Percentiles rank a stretch among this genome's conserved stretches.
phyloP scores from a whole-genome alignment of 2,797 vertebrate species.

The Dromococcyx pavoninus region DNA sequence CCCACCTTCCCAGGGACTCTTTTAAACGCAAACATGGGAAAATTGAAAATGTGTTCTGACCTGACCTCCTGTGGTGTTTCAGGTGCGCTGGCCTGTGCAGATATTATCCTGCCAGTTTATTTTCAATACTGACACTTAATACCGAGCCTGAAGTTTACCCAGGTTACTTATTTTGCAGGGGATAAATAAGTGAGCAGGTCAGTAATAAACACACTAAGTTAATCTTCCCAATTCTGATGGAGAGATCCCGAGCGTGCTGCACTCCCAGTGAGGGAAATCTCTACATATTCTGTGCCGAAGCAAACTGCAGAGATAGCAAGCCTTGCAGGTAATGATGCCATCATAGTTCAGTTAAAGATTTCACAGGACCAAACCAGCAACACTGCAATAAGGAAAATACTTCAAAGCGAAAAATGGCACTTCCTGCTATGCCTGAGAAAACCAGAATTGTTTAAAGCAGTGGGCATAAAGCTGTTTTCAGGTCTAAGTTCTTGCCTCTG shows the following conservation, averaged over 20 bases:
- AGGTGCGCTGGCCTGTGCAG: not conserved
- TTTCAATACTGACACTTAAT: not conserved
- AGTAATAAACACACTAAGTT: not conserved
- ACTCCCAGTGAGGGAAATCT: not conserved
- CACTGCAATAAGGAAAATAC: not conserved
- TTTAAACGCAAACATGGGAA: not conserved
- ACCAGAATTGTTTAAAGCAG: not conserved
- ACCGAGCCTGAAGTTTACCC: too few relatives aligned
- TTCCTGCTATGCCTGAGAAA: rapidly evolving
- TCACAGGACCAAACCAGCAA: not conserved
- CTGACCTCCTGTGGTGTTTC: too few relatives aligned
- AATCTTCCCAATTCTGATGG: rapidly evolving
- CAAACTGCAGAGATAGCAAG: not conserved
- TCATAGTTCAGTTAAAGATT: rapidly evolving
- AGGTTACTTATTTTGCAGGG: not conserved
- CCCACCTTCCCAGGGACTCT: rapidly evolving
- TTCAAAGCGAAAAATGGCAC: not conserved
- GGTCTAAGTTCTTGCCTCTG: not conserved
- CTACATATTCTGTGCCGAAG: not conserved
- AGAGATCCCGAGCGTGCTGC: rapidly evolving
- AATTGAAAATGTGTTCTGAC: not conserved
- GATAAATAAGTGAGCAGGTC: not conserved
- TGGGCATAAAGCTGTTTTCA: not conserved
- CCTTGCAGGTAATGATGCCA: not conserved
- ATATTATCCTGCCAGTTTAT: too few relatives aligned